phyloP scores from a whole-genome alignment of 2,888 invertebrate species.

The Drosophila aldrichi region DNA sequence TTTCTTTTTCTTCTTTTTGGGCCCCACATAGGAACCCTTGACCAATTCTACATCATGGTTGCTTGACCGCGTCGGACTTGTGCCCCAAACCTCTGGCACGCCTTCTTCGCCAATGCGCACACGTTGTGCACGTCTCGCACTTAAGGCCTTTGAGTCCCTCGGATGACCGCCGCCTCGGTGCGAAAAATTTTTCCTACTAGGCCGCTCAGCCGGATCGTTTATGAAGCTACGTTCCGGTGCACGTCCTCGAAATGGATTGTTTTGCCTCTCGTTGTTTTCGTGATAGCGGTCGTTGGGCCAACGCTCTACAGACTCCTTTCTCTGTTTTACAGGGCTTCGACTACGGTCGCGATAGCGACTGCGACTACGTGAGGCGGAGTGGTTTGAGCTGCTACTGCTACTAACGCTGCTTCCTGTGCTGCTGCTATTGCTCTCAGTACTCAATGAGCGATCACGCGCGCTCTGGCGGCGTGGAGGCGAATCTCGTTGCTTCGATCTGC shows the following conservation, averaged over 20 bases:
- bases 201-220: slow-evolving; percentile 66
- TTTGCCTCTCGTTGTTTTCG: slow-evolving; percentile 57
- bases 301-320: slow-evolving; percentile 59
- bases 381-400: slow-evolving; percentile 31
- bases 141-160: slow-evolving; percentile 87
- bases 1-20: slow-evolving; percentile 70
- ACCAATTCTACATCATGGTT: slow-evolving; percentile 66
- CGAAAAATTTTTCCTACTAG: slow-evolving; percentile 37
- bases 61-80: slow-evolving; percentile 88
- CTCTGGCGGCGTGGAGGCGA: slow-evolving; percentile 17
- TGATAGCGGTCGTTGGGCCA: slow-evolving; percentile 81
- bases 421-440: slow-evolving; percentile 36
- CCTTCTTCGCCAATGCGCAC: slow-evolving; percentile 91
- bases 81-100: slow-evolving; percentile 90
- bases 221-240: slow-evolving; percentile 66
- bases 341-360: slow-evolving; percentile 6
- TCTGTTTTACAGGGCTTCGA: slow-evolving; percentile 27
- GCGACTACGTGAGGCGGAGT: slow-evolving; percentile 37
- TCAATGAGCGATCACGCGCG: slow-evolving; percentile 41
- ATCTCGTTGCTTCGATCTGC: slow-evolving; percentile 14
- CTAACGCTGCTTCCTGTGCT: slow-evolving; percentile 22
- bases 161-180: slow-evolving; percentile 41
- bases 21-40: slow-evolving; percentile 69
- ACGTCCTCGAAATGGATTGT: slow-evolving; percentile 74
- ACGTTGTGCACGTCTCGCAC: slow-evolving; percentile 89